phyloP scores from a whole-genome alignment of 2,113 vertebrate genomes.

The Lipotes vexillifer region DNA sequence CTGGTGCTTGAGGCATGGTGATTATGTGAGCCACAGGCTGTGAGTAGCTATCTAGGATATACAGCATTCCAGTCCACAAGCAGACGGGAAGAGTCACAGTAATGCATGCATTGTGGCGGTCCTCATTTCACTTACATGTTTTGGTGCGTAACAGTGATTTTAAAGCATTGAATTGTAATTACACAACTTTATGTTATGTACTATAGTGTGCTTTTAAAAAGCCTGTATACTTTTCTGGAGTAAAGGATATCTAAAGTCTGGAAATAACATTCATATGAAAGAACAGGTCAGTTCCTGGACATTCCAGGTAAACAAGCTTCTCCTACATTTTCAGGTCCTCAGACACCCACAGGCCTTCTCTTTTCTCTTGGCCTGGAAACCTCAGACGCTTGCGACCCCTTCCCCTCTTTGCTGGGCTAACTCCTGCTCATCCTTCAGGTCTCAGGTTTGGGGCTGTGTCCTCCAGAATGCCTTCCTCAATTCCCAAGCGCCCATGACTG shows the following conservation, averaged over 20 bases:
- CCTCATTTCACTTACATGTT: not conserved
- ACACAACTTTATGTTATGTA: not conserved
- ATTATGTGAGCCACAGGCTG: not conserved
- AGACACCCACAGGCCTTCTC: not conserved
- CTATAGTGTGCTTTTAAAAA: not conserved
- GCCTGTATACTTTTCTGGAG: not conserved
- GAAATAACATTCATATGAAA: not conserved
- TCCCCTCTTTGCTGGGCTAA: not conserved
- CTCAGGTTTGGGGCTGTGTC: not conserved
- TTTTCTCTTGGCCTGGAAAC: not conserved
- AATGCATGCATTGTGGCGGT: fast-evolving
- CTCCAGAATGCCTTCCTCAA: not conserved
- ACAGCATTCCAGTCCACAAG: not conserved
- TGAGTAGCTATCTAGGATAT: not conserved
- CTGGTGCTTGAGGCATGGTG: not conserved
- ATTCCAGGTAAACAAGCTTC: not conserved
- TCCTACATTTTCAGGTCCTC: not conserved
- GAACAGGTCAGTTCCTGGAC: not conserved
- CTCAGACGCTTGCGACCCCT: not conserved
- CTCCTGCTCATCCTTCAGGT: not conserved
- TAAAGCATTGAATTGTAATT: not conserved
- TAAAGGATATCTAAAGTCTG: not conserved
- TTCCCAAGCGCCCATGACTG: not conserved
- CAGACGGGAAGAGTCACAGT: not conserved
- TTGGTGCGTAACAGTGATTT: not conserved